A percentile compares a stretch with the other conserved stretches of the same genome.
Evolutionary conservation across 1,140 invertebrate genomes (phyloP).

Genomic region (Neodiprion pinetum): DNA sequence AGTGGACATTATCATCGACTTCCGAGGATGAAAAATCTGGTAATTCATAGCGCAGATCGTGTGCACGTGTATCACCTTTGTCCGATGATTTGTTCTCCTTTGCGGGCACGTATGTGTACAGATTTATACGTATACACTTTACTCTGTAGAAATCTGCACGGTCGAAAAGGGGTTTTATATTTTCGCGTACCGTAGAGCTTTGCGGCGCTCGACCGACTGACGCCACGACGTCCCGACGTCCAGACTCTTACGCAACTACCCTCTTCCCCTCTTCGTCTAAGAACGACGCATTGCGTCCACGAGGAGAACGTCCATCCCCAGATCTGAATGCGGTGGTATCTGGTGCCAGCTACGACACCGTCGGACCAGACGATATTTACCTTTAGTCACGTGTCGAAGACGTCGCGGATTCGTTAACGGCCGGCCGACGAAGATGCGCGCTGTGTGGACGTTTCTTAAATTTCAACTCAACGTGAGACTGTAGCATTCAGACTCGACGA

Average conservation of each 20-base stretch:
- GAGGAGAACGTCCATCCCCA: not conserved
- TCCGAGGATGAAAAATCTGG: not conserved
- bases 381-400: not conserved
- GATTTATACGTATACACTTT: no score
- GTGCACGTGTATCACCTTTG: not conserved
- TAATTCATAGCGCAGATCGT: not conserved
- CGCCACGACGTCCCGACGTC: conserved; percentile 44
- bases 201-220: conserved; percentile 43
- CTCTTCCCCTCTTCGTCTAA: conserved; percentile 14
- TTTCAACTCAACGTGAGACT: no score
- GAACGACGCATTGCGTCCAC: conserved; percentile 25
- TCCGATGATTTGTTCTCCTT: not conserved
- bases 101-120: no score
- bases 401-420: conserved; percentile 13
- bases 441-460: no score
- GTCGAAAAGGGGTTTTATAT: not conserved
- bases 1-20: not conserved
- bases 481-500: not conserved
- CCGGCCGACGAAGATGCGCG: no score
- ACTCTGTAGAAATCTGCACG: no score
- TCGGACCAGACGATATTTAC: not conserved
- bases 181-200: conserved; percentile 37
- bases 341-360: conserved; percentile 8
- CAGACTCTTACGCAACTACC: conserved; percentile 48
- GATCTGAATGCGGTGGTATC: conserved; percentile 24